Base-by-base conservation (phyloP, 2,888 invertebrate species). In the Danaus chrysippus region DNA sequence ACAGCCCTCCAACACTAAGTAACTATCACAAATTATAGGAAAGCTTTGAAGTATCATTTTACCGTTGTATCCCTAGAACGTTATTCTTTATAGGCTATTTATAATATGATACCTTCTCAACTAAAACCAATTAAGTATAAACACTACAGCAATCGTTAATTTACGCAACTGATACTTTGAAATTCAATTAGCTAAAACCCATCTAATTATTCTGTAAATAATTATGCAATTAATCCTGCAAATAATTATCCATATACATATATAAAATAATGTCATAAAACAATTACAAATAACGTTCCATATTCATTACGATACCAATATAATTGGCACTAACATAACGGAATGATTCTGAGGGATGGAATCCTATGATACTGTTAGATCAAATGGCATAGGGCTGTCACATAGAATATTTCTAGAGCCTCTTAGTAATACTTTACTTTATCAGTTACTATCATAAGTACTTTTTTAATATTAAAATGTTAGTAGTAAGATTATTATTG, bases 301-400 rank as follows among this genome's bases (percentile, higher is more conserved):
- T 49, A 49, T 49, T 49, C 17, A 49, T 56, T 62, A 54, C 56
- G 54, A 65, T 65, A 62, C 56, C 17, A 42, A 58, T 42, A 60
- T 66, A 68, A 68, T 68, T 68, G 68, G 66, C 68, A 59, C 59
- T 62, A 42, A 62, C 49, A 55, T 61, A 68, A 64, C 68, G 64
- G 68, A 52, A 56, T 59, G 58, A 58, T 17, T 61, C 59, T 43
- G 54, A 68, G 59, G 61, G 65, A 66, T 61, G 66, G 66, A 66
- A 64, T 66, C 58, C 62, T 49, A 68, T 62, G 59, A 42, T 61
- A 66, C 66, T 64, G 68, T 66, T 68, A 64, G 58, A 53, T 19
- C 58, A 52, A 19, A 53, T 49, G 23, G 23, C 23, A 53, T n/a
- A 23, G 52, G 53, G 42, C 42, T 42, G 53, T 43, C 42, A 41